Base-by-base conservation (phyloP, 2,888 invertebrate genomes). In the Thera obeliscata region DNA sequence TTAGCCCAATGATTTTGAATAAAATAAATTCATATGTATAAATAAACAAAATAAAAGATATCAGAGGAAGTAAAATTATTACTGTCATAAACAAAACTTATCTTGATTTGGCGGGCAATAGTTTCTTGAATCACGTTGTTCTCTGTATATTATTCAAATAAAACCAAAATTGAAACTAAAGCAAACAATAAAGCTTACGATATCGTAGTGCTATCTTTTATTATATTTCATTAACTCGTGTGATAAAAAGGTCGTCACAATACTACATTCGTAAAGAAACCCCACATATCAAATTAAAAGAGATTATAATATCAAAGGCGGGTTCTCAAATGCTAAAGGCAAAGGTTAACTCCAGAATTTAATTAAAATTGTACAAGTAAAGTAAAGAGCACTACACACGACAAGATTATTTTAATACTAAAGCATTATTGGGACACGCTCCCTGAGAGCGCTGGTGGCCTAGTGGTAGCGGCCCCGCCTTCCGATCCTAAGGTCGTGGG, bases 141-240 rank as follows among this genome's bases (percentile, higher is more conserved):
- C 38, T 33, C 41, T 12, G 35, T 49, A 67, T 48, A 64, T 22
- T 22, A 22, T 22, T 22, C 52, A 64, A 46, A 64, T 60, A 61
- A 61, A 63, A 46, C 56, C 46, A 11, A 61, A 62, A 52, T 52
- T 33, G 33, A 57, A 48, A 57, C 43, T 52, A 22, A 64, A 52
- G 46, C 60, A 54, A 64, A 64, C 56, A 63, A 56, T 49, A 50
- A 43, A 41, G 52, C 43, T 66, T 55, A 57, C 52, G 56, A 64
- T 56, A 61, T 43, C 56, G 61, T 52, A 63, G 52, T 57, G 54
- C 60, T 66, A 22, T 69, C 56, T 63, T 59, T 59, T 61, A 63
- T 61, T 59, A 67, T 64, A 50, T 49, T 43, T 22, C 58, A 69
- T 66, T 64, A 63, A 62, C 52, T 48, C 22, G 46, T 46, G 9